A percentile compares a stretch with the other conserved stretches of the same genome.
Evolutionary conservation across 2,888 invertebrate species (phyloP).

Genomic region (Coenonympha glycerion): DNA sequence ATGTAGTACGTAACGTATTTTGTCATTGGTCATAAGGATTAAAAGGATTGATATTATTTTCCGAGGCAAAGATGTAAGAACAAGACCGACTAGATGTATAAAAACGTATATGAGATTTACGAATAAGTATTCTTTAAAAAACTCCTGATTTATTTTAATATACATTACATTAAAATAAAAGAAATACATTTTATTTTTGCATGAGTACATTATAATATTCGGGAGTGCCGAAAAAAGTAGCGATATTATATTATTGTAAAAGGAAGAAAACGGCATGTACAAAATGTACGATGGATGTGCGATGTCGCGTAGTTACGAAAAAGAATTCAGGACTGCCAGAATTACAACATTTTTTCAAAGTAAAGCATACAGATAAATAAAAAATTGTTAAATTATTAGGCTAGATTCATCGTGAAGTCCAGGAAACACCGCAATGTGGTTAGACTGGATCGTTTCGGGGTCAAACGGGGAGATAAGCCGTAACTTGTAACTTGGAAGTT

Average conservation of each 20-base stretch:
- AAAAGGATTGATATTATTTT: no score
- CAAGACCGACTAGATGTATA: no score
- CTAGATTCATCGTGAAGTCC: neutral
- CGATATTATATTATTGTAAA: neutral
- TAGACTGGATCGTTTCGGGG: neutral
- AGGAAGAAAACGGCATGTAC: neutral
- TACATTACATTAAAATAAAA: neutral
- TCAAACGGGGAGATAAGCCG: slow-evolving; percentile 3
- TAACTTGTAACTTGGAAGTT: slow-evolving; percentile 4
- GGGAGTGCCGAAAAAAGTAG: neutral
- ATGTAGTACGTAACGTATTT: no score
- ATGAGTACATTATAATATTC: neutral
- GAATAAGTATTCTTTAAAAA: no score
- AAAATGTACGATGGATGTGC: neutral
- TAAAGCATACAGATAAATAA: no score
- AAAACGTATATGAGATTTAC: no score
- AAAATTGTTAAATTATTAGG: neutral
- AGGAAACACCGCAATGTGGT: neutral
- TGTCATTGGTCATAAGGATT: no score
- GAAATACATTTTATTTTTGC: neutral
- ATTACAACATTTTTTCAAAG: no score
- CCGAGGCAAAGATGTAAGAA: no score
- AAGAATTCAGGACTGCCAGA: no score
- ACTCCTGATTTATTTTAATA: no score
- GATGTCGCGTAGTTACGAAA: no score